Conservation (phyloP, 1,140 invertebrate species). For the Trachymyrmex septentrionalis region DNA sequence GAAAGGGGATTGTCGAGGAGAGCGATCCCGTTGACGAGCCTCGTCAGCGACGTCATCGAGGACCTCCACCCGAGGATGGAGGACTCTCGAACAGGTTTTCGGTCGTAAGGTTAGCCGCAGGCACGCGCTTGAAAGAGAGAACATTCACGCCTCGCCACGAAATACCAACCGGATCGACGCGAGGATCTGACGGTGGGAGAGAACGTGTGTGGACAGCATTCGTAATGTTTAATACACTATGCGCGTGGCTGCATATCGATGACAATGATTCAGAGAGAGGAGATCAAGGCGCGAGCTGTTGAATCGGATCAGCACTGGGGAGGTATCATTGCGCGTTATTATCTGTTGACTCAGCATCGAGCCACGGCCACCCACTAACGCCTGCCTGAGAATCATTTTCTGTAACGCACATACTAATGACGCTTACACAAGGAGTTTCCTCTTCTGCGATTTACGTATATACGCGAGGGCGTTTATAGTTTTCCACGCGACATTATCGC, state of each 20-base stretch:
- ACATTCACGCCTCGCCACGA: constrained; percentile 70
- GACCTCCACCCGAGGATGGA: constrained; percentile 41
- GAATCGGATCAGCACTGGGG: neutral
- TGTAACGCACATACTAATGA: constrained; percentile 42
- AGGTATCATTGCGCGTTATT: constrained; percentile 18
- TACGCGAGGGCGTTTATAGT: constrained; percentile 1
- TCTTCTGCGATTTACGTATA: constrained; percentile 14
- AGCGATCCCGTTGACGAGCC: constrained; percentile 47
- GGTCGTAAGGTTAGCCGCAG: constrained; percentile 72
- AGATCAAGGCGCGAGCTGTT: neutral
- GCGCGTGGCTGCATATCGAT: constrained; percentile 70
- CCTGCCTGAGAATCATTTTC: constrained; percentile 28
- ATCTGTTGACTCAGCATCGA: neutral
- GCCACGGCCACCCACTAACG: constrained; percentile 24
- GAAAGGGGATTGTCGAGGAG: neutral
- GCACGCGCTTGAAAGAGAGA: constrained; percentile 68
- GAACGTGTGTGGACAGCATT: constrained; percentile 49
- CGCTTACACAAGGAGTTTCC: neutral
- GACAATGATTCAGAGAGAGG: constrained; percentile 70
- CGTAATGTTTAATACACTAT: constrained; percentile 70
- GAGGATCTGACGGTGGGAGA: neutral
- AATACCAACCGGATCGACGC: constrained; percentile 64
- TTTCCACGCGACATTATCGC: constrained; percentile 10
- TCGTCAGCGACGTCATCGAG: constrained; percentile 50
- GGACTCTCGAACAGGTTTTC: constrained; percentile 71